Evolutionary conservation across 2,797 vertebrate genomes (phyloP), one percentile per base, ranked within the genome.

Genomic region (Columba guinea): DNA sequence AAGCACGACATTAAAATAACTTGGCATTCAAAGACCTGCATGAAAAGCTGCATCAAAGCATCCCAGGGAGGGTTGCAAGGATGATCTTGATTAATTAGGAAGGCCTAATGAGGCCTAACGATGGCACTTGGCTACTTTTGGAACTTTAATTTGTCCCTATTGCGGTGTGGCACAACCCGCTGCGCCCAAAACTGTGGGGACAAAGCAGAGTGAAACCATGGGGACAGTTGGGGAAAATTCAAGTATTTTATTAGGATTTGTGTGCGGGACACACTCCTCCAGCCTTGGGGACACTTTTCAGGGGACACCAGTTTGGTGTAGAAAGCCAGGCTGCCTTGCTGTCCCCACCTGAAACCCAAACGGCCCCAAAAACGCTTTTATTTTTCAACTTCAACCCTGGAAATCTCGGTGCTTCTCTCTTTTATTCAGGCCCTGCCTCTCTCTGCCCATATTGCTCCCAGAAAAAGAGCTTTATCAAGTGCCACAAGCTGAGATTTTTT

Each of bases 391-490:
- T 89, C 59, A 63, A 44, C 67, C 74, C 84, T 30, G 6, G 1
- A 52, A 64, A 16, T 49, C 32, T 23, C 32, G 2, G 7, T 17
- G 56, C 30, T 20, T 85, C 56, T 26, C 70, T 63, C 53, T 59
- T 55, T n/a, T 71, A 89, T 41, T 60, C 69, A 95, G 86, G 80
- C 69, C 67, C 59, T 93, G 91, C 75, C 87, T 67, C 5, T 84
- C 48, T n/a, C 76, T 84, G 79, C 63, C 87, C 4, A 4, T 21
- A 6, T 51, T 86, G 78, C 84, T 95, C 92, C 87, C 41, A 23
- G 85, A 30, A 62, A 55, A 32, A 94, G 80, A 93, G 89, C 80
- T 94, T 94, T 85, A 96, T 85, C 77, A 19, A 94, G 93, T 77
- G 90, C 59, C 78, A 81, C 95, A 84, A 9, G 93, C 93, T 59